Base-by-base conservation (phyloP, 2,888 invertebrate genomes). In the Platynereis dumerilii region DNA sequence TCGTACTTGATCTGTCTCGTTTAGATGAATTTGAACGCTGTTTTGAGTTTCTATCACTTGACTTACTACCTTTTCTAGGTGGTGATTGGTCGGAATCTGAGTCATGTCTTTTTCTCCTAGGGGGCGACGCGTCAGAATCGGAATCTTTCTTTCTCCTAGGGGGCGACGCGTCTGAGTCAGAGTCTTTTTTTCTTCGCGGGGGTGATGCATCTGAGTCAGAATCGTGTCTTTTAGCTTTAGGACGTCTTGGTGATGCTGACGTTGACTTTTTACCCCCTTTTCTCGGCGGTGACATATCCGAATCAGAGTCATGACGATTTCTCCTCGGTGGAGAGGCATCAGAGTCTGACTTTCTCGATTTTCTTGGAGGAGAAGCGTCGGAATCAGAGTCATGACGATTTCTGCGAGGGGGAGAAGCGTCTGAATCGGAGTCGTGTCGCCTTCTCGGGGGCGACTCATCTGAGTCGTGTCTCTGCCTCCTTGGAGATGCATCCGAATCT, bases 381-480 rank as follows among this genome's bases (percentile, higher is more conserved):
- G 71, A 72, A 52, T 75, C 74, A 42, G 76, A 74, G 55, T 76
- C 74, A 65, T 75, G 71, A 65, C 76, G 73, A 42, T 26, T 62
- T 59, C 74, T 79, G 67, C 78, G 78, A 52, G 74, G 77, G 22
- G 80, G 79, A 58, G 81, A 80, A 54, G 80, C 69, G 71, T 86
- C 85, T 27, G 75, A 78, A 70, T 80, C 80, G 53, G 79, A 78
- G 65, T 74, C 76, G 64, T 78, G 74, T 65, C 75, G 67, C 74
- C 61, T 67, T 76, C 75, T 78, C 66, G 76, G 78, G 55, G 72
- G 76, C 17, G 78, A 76, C 29, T 75, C 77, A 70, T 80, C 79
- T 55, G 80, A 77, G 64, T 73, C 74, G 65, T 77, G 73, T 64
- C 75, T 5, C 74, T 2, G 78, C 65, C 76, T 78, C 29, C 10